Base-by-base conservation (phyloP, 2,113 vertebrate species). In the Sturnira hondurensis region DNA sequence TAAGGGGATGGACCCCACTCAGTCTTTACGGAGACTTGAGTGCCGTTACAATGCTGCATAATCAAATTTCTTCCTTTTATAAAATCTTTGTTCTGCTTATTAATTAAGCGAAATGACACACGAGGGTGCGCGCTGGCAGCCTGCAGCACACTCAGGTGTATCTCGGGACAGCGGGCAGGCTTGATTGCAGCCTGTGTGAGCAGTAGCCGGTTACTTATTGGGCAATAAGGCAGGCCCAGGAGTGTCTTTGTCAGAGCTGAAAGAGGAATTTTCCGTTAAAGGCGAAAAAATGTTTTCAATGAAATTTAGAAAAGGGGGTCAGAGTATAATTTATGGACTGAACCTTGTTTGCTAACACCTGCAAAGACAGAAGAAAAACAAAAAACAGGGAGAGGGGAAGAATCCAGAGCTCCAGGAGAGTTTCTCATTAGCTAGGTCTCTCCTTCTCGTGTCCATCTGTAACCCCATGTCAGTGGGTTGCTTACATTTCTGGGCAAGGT, bases 71-170 rank as follows among this genome's bases (percentile, higher is more conserved):
- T 78, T 82, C 84, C 86, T 92, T 95, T 95, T 80, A 86, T 81
- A 84, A 89, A 96, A 94, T 89, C 91, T 95, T 94, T 67, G 92
- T 95, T 96, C 96, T 17, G 81, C 93, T 96, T 97, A 92, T 97
- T 97, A 98, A 98, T 97, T 95, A 97, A 93, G 93, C 88, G 85
- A 92, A 97, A 86, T 83, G 97, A 96, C 96, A 96, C 96, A 97
- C 63, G 74, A 85, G 89, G 94, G 82, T 84, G 70, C 67, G 26
- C 1, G 3, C 58, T 38, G 36, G 78, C n/a, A 4, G 94, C 71
- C 86, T 28, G 70, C 16, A 77, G 95, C 88, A 61, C 93, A 93
- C 92, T 83, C 83, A 33, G 89, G 86, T 71, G 56, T 54, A 36
- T 58, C 65, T 96, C 78, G 96, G 86, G 17, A 47, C 10, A 2